Evolutionary conservation across 2,888 invertebrate genomes (phyloP).

Genomic region (Terebella lapidaria): DNA sequence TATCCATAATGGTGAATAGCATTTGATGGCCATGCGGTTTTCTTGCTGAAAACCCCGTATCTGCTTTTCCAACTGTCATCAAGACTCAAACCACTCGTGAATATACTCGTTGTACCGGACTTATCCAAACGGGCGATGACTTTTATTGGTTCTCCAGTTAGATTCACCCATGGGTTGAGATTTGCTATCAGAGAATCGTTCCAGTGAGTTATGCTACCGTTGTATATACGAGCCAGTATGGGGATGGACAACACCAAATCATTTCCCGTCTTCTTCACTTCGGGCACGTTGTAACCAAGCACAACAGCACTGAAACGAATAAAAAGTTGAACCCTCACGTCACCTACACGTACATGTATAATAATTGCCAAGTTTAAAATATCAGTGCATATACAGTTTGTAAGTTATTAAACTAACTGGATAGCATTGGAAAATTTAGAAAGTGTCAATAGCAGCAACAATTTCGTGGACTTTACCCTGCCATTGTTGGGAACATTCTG

Average conservation of each 20-base stretch:
- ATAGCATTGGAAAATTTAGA: neutral
- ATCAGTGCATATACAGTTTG: too few relatives aligned
- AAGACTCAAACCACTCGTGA: neutral
- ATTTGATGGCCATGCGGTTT: neutral
- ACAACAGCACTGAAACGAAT: conserved; percentile 17
- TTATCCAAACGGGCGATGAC: conserved; percentile 18
- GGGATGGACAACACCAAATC: conserved; percentile 5
- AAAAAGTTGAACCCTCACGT: too few relatives aligned
- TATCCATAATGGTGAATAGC: conserved; percentile 11
- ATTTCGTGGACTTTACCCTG: conserved; percentile 34
- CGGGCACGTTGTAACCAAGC: conserved; percentile 16
- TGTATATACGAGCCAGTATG: conserved; percentile 11
- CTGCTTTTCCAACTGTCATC: neutral
- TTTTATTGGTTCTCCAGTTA: conserved; percentile 12
- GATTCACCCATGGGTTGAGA: conserved; percentile 5
- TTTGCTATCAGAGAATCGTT: conserved; percentile 3
- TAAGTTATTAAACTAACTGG: too few relatives aligned
- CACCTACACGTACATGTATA: too few relatives aligned
- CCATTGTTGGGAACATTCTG: conserved; percentile 35
- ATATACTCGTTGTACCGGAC: conserved; percentile 9
- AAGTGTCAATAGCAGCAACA: too few relatives aligned
- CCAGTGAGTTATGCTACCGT: conserved; percentile 10
- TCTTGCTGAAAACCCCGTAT: neutral
- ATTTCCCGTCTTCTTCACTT: neutral
- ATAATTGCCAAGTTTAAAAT: too few relatives aligned